A percentile compares a stretch with the other conserved stretches of the same genome.
These are phyloP conservation scores for Drosophila dives DNA, from an alignment of 2,888 invertebrate genomes.

Conservation along the genomic window DNA sequence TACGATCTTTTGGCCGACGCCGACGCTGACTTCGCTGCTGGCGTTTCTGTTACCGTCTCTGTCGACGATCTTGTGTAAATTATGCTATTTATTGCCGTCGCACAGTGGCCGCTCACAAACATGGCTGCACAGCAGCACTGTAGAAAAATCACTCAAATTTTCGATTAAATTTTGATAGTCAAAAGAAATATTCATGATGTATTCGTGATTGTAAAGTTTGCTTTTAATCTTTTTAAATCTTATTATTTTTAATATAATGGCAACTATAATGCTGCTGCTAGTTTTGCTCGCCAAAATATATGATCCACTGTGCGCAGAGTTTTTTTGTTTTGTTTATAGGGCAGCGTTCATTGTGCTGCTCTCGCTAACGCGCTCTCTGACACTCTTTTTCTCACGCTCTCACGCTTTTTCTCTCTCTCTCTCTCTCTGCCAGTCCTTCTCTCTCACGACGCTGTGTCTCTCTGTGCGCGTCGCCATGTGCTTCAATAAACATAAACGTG, in stretches of 20 bases:
- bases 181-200: not conserved
- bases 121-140: not conserved
- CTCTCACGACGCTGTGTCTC: conserved; percentile 20
- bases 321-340: conserved; percentile 39
- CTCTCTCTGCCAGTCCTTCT: not conserved
- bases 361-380: conserved; percentile 1
- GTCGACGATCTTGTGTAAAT: conserved; percentile 70
- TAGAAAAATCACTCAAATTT: not conserved
- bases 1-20: conserved; percentile 46
- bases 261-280: not conserved
- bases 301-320: conserved; percentile 35
- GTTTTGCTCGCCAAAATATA: too few relatives aligned
- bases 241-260: not conserved
- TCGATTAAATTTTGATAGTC: not conserved
- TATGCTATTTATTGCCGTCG: conserved; percentile 65
- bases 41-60: conserved; percentile 23
- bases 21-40: conserved; percentile 29
- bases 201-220: not conserved
- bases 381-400: conserved; percentile 7
- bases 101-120: conserved; percentile 36
- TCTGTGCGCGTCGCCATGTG: conserved; percentile 57
- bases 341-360: conserved; percentile 22
- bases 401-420: conserved; percentile 10
- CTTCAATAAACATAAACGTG: conserved; percentile 70
- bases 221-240: not conserved